Conservation (phyloP, 2,797 vertebrate genomes). For the Zenarchopterus dispar region DNA sequence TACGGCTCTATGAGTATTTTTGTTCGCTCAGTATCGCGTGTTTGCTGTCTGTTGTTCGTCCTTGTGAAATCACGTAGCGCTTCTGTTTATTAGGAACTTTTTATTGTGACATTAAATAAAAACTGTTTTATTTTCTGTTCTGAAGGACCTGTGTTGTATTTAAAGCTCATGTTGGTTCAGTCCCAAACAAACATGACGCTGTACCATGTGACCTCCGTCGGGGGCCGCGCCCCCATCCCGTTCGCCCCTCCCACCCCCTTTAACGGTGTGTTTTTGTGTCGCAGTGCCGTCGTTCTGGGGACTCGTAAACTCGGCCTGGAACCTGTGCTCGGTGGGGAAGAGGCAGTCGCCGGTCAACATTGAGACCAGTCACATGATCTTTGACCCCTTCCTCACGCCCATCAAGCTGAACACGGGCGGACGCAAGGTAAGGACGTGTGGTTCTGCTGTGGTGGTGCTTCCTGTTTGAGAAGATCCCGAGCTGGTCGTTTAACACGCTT, state of each 20-base stretch:
- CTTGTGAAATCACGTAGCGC: too few species aligned
- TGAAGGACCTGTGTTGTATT: too few species aligned
- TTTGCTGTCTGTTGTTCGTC: too few species aligned
- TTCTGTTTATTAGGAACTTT: too few species aligned
- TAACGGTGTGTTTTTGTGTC: constrained; percentile 52
- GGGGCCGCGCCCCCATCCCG: constrained; percentile 22
- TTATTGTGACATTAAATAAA: too few species aligned
- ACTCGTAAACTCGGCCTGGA: constrained; percentile 99
- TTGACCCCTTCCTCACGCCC: constrained; percentile 95
- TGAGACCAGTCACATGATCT: constrained; percentile 99
- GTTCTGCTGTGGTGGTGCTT: constrained; percentile 16
- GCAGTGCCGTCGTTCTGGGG: constrained; percentile 99
- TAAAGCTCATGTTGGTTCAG: too few species aligned
- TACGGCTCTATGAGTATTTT: too few species aligned
- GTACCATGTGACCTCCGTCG: constrained; percentile 16
- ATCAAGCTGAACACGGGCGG: constrained; percentile 96
- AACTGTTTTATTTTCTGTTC: too few species aligned
- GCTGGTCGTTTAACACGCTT: constrained; percentile 39
- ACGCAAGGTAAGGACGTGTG: constrained; percentile 87
- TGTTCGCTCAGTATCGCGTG: too few species aligned
- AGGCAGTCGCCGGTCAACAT: constrained; percentile 98
- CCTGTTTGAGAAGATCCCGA: constrained; percentile 31
- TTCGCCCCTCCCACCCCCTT: constrained; percentile 5
- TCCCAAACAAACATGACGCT: neutral
- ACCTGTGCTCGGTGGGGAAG: constrained; percentile 98